Evolutionary conservation across 2,113 vertebrate species (phyloP).

Genomic region (Xiphophorus hellerii): DNA sequence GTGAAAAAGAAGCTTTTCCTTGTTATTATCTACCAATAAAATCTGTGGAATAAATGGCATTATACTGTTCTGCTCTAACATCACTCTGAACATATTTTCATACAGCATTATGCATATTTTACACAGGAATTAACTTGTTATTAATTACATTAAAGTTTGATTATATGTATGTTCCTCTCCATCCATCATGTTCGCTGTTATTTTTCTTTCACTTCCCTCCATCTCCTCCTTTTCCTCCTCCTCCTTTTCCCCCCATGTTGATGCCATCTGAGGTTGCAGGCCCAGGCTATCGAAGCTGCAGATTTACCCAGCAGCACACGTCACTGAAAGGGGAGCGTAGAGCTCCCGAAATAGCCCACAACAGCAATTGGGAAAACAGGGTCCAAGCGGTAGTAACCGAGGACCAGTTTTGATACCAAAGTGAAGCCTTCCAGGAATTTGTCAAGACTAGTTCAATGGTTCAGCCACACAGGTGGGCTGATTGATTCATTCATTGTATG

Average conservation of each 20-base stretch:
- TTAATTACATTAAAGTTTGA: too few relatives aligned
- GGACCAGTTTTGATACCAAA: slow-evolving; percentile 58
- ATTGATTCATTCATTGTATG: slow-evolving; percentile 13
- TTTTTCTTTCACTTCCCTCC: not conserved
- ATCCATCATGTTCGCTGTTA: too few relatives aligned
- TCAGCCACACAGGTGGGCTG: slow-evolving; percentile 12
- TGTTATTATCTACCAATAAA: too few relatives aligned
- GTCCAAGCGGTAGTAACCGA: slow-evolving; percentile 59
- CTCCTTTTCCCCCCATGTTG: slow-evolving; percentile 9
- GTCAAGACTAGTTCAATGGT: slow-evolving; percentile 31
- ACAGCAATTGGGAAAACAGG: slow-evolving; percentile 65
- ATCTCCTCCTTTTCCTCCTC: slow-evolving; percentile 6
- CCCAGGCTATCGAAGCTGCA: slow-evolving; percentile 63
- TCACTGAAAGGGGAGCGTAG: slow-evolving; percentile 66
- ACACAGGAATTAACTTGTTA: too few relatives aligned
- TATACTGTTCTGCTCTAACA: too few relatives aligned
- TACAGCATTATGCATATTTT: too few relatives aligned
- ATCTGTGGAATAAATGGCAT: too few relatives aligned
- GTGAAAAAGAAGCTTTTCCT: too few relatives aligned
- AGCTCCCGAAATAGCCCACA: slow-evolving; percentile 75
- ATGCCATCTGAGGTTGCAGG: slow-evolving; percentile 71
- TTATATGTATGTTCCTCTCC: too few relatives aligned
- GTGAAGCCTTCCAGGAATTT: slow-evolving; percentile 42
- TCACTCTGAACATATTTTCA: too few relatives aligned
- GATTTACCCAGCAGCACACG: slow-evolving; percentile 81